phyloP scores from a whole-genome alignment of 2,797 vertebrate species.

The Chaunax sp. region DNA sequence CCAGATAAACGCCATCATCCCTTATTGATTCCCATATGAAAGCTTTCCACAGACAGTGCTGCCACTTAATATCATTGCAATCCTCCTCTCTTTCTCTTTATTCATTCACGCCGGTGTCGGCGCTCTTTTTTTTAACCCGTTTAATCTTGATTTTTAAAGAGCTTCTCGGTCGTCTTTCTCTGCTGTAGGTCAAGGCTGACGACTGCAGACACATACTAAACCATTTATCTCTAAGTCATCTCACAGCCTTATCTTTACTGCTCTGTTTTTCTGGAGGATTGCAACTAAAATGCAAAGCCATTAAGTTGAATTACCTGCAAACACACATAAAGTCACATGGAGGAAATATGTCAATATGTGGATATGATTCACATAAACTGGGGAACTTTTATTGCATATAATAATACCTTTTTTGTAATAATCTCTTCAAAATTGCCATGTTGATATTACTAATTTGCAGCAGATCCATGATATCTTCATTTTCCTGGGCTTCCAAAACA shows the following conservation, averaged over 20 bases:
- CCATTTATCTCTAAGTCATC: slow-evolving; percentile 57
- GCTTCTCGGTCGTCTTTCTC: slow-evolving; percentile 6
- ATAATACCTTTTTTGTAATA: too few relatives aligned
- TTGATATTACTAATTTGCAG: too few relatives aligned
- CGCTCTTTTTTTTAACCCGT: slow-evolving; percentile 15
- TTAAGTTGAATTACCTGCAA: slow-evolving; percentile 61
- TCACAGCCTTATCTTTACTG: slow-evolving; percentile 80
- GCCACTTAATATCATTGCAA: too few relatives aligned
- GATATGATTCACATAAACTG: not conserved
- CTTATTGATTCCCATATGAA: slow-evolving; percentile 9
- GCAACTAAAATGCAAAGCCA: slow-evolving; percentile 59
- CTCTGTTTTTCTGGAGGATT: slow-evolving; percentile 77
- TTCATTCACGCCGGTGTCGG: not conserved
- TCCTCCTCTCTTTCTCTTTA: too few relatives aligned
- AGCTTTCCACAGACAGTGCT: not conserved
- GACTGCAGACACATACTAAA: slow-evolving; percentile 44
- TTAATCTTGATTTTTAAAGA: slow-evolving; percentile 16
- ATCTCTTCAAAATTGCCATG: too few relatives aligned
- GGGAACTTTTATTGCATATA: not conserved
- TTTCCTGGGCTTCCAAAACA: slow-evolving; percentile 15
- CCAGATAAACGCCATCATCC: not conserved
- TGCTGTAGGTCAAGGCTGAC: slow-evolving; percentile 75
- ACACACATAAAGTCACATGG: slow-evolving; percentile 27
- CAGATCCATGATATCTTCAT: slow-evolving; percentile 1
- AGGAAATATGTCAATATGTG: not conserved